These are phyloP conservation scores for Caloenas nicobarica DNA, from an alignment of 2,113 vertebrate species.

Conservation along the genomic window DNA sequence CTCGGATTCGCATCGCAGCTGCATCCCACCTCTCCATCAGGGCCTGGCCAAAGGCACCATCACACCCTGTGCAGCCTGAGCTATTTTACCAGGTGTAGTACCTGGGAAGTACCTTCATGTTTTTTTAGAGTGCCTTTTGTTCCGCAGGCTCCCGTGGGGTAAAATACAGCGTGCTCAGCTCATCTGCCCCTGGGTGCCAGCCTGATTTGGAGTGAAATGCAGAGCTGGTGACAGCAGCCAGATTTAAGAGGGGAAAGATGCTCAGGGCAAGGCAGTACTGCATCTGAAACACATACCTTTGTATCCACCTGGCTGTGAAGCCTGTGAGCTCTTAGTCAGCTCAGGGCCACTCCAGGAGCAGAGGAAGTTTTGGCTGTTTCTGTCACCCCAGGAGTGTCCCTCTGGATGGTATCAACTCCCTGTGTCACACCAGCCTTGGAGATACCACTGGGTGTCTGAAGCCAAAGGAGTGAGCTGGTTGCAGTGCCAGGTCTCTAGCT, in stretches of 20 bases:
- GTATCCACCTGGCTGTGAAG: neutral
- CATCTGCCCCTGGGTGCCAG: neutral
- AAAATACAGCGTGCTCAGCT: neutral
- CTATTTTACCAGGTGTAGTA: fast-evolving
- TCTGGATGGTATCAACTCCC: neutral
- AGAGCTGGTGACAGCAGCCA: neutral
- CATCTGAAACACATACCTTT: fast-evolving
- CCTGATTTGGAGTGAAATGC: neutral
- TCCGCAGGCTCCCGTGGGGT: fast-evolving
- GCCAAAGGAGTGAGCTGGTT: neutral
- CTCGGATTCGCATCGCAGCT: fast-evolving
- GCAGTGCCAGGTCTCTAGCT: neutral
- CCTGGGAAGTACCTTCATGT: neutral
- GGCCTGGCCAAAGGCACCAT: neutral
- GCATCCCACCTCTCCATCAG: neutral
- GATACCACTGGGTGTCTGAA: neutral
- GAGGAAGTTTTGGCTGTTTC: neutral
- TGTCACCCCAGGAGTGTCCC: neutral
- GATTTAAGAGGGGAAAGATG: neutral
- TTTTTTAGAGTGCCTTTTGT: neutral
- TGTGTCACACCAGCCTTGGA: neutral
- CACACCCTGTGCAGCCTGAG: neutral
- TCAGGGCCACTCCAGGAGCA: fast-evolving
- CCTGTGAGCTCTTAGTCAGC: fast-evolving
- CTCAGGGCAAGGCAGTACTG: neutral